Evolutionary conservation across 1,140 invertebrate species (phyloP), one percentile per base, ranked within the genome.

Genomic region (Drosophila kohkoa): DNA sequence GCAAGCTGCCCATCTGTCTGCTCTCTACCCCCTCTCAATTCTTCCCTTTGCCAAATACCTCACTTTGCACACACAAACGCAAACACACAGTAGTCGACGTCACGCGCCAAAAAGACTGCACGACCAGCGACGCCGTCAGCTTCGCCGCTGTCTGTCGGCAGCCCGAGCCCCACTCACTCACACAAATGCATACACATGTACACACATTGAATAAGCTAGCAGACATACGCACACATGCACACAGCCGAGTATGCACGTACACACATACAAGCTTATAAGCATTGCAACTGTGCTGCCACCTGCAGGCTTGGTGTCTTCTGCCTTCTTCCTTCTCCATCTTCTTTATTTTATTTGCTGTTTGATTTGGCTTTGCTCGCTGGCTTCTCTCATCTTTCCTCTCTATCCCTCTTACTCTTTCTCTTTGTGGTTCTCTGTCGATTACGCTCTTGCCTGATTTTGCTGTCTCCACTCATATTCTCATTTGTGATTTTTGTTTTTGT

Each of bases 401-500:
- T 5, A 10, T 45, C 49, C 1, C 49, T 64, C 51, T 45, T 38
- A 15, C 30, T 28, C 55, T 25, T 54, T 32, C 13, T 45, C 25
- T 32, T 28, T 46, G 32, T 16, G 28, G 32, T 10, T 69, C 45
- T 70, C 35, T 16, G 28, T 32, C 68, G 64, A 72, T 77, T 30
- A 58, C 59, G 51, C 41, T 48, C 43, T 43, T 51, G 45, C 43
- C 30, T 46, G 46, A 4, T 48, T 16, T 48, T 3, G 51, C 49
- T 59, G 55, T 15, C 51, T 15, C 51, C 41, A 45, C 59, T 52
- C 49, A 43, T 49, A 62, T 70, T 54, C 69, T 71, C 52, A 69
- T 90, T 88, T 88, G 65, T 77, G 69, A 76, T 81, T 89, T 89
- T 89, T 90, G 85, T 87, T 90, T 90, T 90, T 81, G 78, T 91